These are phyloP conservation scores for Volucella bombylans DNA, from an alignment of 2,888 invertebrate genomes.

Conservation along the genomic window DNA sequence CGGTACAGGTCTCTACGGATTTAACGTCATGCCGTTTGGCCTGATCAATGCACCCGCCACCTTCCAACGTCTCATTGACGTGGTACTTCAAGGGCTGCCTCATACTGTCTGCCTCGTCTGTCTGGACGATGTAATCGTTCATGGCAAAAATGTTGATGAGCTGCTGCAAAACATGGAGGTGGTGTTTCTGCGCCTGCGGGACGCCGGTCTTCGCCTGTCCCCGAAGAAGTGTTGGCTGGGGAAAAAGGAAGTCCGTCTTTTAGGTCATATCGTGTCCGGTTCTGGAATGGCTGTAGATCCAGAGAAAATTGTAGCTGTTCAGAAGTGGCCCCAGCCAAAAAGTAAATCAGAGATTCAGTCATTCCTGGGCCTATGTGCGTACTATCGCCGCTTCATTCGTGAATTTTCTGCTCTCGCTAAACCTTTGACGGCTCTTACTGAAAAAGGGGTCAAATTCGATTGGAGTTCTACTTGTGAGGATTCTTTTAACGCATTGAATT, in stretches of 20 bases:
- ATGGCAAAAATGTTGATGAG: conserved; percentile 8
- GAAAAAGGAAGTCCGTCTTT: too few species aligned
- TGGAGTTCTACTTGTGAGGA: too few species aligned
- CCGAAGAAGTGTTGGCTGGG: conserved; percentile 12
- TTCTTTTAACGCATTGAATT: too few species aligned
- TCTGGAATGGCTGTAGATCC: too few species aligned
- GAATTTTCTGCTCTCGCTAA: too few species aligned
- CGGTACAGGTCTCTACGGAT: conserved; percentile 20
- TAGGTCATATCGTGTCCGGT: conserved; percentile 26
- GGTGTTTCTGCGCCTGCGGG: conserved; percentile 50
- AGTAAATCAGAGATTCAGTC: too few species aligned
- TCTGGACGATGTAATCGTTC: conserved; percentile 18
- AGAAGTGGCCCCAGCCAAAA: too few species aligned
- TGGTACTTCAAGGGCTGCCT: conserved; percentile 8
- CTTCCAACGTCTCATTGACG: conserved; percentile 29
- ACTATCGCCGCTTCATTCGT: too few species aligned
- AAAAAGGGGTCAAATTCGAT: background rate
- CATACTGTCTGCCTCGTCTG: conserved; percentile 9
- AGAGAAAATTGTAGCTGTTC: too few species aligned
- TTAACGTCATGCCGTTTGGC: too few species aligned
- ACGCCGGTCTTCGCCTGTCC: conserved; percentile 37
- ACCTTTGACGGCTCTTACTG: too few species aligned
- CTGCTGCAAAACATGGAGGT: background rate
- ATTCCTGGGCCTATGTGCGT: too few species aligned
- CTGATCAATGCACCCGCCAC: conserved; percentile 41